Percentiles rank a stretch among this genome's conserved stretches.
Conservation (phyloP, 2,113 vertebrate genomes). For the Ellobius talpinus region DNA sequence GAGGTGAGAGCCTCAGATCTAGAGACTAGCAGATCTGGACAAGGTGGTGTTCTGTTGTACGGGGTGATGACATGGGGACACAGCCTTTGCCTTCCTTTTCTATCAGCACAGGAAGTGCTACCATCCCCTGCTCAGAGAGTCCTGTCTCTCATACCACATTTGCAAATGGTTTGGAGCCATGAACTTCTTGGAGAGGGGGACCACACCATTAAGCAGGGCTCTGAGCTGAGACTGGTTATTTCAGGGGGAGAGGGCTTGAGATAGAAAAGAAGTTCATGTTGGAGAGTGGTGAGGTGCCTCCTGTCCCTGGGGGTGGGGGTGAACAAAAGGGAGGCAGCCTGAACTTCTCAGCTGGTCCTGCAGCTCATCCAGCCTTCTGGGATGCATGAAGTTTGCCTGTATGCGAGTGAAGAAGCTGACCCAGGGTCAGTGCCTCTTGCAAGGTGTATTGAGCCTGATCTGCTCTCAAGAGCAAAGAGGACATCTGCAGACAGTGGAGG, state of each 20-base stretch:
- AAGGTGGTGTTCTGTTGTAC: fast-evolving
- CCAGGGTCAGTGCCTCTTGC: background rate
- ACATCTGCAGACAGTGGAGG: background rate
- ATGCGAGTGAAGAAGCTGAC: background rate
- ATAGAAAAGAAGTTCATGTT: too few species aligned
- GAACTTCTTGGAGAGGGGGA: background rate
- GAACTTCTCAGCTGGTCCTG: background rate
- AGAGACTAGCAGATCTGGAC: background rate
- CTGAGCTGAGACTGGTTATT: too few species aligned
- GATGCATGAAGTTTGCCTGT: background rate
- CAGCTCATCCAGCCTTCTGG: background rate
- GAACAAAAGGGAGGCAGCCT: background rate
- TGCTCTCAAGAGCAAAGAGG: background rate
- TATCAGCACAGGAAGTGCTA: fast-evolving
- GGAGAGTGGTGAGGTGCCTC: background rate
- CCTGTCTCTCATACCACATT: background rate
- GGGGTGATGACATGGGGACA: fast-evolving
- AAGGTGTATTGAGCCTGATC: background rate
- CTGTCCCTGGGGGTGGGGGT: too few species aligned
- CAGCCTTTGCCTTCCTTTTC: background rate
- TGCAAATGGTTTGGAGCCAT: background rate
- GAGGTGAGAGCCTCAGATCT: background rate
- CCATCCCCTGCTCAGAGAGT: background rate
- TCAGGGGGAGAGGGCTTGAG: background rate
- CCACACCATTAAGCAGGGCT: fast-evolving